Conservation (phyloP, 2,113 vertebrate species). For the Salminus brasiliensis region DNA sequence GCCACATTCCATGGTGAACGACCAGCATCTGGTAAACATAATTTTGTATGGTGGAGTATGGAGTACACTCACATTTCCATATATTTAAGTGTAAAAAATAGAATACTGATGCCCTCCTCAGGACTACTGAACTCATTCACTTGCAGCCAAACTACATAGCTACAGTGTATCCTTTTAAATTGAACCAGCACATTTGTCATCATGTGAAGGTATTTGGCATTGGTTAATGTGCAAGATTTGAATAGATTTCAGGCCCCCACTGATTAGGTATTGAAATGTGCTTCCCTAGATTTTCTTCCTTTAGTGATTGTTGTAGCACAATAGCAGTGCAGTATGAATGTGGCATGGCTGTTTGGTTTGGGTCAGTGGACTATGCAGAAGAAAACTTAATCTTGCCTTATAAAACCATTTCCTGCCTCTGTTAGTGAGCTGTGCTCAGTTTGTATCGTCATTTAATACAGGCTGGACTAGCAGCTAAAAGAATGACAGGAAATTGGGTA, state of each 20-base stretch:
- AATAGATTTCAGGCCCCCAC: neutral
- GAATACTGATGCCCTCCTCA: no score
- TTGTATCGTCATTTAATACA: neutral
- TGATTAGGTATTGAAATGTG: slow-evolving; percentile 14
- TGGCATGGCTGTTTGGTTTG: slow-evolving; percentile 5
- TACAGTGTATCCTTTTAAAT: neutral
- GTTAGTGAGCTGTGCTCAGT: neutral
- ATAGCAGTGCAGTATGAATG: slow-evolving; percentile 15
- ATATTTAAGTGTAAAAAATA: no score
- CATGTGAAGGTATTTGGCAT: neutral
- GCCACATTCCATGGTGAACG: slow-evolving; percentile 15
- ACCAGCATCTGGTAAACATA: neutral
- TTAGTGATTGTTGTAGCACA: slow-evolving; percentile 12
- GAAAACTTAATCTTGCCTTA: neutral
- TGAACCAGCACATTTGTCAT: neutral
- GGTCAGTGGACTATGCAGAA: neutral
- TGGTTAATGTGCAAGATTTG: neutral
- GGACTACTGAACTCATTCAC: neutral
- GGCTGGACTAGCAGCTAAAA: neutral
- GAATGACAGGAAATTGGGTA: slow-evolving; percentile 9
- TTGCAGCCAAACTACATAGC: neutral
- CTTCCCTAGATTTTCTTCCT: slow-evolving; percentile 19
- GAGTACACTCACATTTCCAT: no score
- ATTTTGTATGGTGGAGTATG: neutral
- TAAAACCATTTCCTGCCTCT: neutral